A percentile compares a stretch with the other conserved stretches of the same genome.
phyloP scores from a whole-genome alignment of 2,888 invertebrate genomes.

The Arctia plantaginis region DNA sequence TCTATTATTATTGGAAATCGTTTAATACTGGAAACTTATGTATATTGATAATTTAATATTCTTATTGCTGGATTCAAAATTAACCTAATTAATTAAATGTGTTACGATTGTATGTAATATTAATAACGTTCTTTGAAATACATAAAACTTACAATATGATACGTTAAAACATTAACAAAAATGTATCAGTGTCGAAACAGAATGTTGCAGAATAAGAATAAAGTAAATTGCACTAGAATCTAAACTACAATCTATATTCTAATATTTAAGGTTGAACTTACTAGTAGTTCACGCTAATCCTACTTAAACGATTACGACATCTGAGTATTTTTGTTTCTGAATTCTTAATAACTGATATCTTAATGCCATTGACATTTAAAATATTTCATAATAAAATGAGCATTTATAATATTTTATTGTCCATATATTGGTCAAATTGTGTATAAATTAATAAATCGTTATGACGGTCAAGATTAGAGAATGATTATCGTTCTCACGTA shows the following conservation, averaged over 20 bases:
- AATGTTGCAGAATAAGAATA: no score
- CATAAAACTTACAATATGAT: not conserved
- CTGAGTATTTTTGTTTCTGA: not conserved
- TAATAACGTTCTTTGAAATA: not conserved
- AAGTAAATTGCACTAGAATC: no score
- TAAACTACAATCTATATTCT: no score
- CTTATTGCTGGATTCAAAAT: no score
- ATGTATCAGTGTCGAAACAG: not conserved
- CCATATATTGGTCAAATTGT: not conserved
- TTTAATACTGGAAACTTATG: not conserved
- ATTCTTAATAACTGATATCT: not conserved
- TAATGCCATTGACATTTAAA: not conserved
- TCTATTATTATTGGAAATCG: not conserved
- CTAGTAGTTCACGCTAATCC: no score
- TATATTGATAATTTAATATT: no score
- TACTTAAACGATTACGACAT: not conserved
- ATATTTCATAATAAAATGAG: not conserved
- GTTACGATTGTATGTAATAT: not conserved
- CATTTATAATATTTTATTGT: conserved; percentile 1
- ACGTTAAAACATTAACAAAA: not conserved
- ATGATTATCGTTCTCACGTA: not conserved
- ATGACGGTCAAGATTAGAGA: not conserved
- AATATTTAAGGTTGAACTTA: no score
- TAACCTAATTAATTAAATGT: not conserved
- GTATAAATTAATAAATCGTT: conserved; percentile 1